phyloP scores from a whole-genome alignment of 2,113 vertebrate species.

The Paradisaea rubra region DNA sequence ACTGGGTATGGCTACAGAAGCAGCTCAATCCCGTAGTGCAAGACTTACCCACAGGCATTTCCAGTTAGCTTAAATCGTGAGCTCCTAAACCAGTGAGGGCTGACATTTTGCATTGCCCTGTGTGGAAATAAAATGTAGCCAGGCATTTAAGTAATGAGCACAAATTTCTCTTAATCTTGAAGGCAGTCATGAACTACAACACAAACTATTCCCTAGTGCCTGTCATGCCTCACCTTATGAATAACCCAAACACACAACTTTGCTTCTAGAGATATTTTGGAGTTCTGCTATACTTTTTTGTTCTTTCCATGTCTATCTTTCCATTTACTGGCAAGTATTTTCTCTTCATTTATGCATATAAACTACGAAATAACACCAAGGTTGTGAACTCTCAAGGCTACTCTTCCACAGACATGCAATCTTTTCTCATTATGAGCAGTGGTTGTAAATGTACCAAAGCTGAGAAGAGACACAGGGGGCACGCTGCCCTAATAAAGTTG shows the following conservation, averaged over 20 bases:
- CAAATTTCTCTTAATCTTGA: background rate
- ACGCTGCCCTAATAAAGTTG: background rate
- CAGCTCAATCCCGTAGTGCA: background rate
- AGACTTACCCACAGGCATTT: background rate
- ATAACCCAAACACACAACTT: background rate
- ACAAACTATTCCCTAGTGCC: background rate
- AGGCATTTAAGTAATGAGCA: background rate
- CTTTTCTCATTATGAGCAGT: background rate
- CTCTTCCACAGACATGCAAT: background rate
- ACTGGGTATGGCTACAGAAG: background rate
- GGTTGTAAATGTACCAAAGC: background rate
- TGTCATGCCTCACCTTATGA: background rate
- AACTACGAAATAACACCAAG: background rate
- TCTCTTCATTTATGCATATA: background rate
- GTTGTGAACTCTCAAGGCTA: background rate
- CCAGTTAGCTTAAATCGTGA: background rate
- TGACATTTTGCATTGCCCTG: background rate
- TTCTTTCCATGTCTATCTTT: background rate
- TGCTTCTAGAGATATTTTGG: background rate
- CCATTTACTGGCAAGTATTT: background rate
- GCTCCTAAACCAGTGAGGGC: background rate
- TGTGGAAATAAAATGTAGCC: background rate
- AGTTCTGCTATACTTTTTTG: background rate
- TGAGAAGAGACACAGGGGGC: background rate
- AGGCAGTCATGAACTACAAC: background rate